Percentiles rank a stretch among this genome's conserved stretches.
phyloP scores from a whole-genome alignment of 2,113 vertebrate species.

The Nematolebias whitei region DNA sequence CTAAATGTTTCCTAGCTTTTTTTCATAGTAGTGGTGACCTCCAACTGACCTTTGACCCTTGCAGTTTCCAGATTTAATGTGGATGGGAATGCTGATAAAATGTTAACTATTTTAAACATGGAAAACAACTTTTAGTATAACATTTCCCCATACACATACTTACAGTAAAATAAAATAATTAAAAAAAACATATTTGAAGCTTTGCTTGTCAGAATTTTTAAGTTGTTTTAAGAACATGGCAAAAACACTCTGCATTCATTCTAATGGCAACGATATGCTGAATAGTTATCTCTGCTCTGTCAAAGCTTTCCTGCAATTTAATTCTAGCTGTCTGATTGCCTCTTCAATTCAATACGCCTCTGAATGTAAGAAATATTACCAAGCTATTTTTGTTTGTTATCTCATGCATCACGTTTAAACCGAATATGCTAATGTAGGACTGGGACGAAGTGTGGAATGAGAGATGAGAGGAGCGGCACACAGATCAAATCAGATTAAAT shows the following conservation, averaged over 20 bases:
- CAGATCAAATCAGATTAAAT: conserved; percentile 40
- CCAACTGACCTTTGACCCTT: no score
- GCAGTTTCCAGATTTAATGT: no score
- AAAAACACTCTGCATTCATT: conserved; percentile 13
- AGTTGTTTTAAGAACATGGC: conserved; percentile 37
- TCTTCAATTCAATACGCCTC: conserved; percentile 53
- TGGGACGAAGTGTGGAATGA: not conserved
- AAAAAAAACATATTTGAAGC: conserved; percentile 1
- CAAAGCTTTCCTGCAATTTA: conserved; percentile 24
- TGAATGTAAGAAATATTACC: conserved; percentile 37
- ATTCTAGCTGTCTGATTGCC: conserved; percentile 47
- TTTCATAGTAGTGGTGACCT: no score
- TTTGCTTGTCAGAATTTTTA: conserved; percentile 23
- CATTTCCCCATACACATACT: not conserved
- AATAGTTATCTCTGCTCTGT: conserved; percentile 37
- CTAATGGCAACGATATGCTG: conserved; percentile 20
- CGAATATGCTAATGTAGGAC: conserved; percentile 31
- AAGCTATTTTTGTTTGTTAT: conserved; percentile 24
- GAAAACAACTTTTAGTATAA: not conserved
- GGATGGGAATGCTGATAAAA: no score
- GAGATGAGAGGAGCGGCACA: not conserved
- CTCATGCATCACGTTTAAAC: conserved; percentile 19
- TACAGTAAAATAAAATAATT: no score
- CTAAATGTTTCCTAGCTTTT: no score
- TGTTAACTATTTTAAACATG: no score